Base-by-base conservation (phyloP, 2,797 vertebrate genomes). In the Sebastolobus altivelis region DNA sequence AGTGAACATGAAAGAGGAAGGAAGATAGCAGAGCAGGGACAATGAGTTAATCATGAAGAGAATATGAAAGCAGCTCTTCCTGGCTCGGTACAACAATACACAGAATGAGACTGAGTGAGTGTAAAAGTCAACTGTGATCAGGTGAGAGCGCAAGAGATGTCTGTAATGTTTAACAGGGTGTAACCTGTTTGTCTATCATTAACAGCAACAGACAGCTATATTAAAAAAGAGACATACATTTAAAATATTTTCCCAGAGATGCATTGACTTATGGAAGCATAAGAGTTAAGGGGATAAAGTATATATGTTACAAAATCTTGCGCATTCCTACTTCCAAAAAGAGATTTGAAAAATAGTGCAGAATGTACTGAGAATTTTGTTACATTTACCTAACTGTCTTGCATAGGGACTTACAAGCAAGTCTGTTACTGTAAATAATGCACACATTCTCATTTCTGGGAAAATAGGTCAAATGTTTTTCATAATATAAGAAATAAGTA, bases 121-220 rank as follows among this genome's bases (percentile, higher is more conserved):
- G 56, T 76, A 59, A 83, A 66, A 52, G 49, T 84, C 61, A 62
- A 83, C 58, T 55, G 7, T 31, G 46, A 20, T 75, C 79, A 89
- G 65, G 38, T 85, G 79, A 88, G 29, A 79, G 33, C 0, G 6
- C 29, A 72, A 61, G 25, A 62, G 61, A 0, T 8, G 58, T 35
- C 40, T 71, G 27, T 90, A 92, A 93, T 89, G 79, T 88, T 90
- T 90, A 85, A 93, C 88, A 37, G 52, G 18, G 5, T 4, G 16
- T 52, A 33, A 81, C 22, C 6, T 37, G 70, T 60, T 70, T 63
- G 76, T 75, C 52, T 25, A 79, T 88, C 66, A 79, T 91, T 75
- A 75, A 90, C 83, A 75, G 22, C 20, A 59, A 76, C 59, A 72
- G 12, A 40, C 6, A 11, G 5, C 59, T 65, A 4, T 35, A 68